These are phyloP conservation scores for Netelia virgata DNA, from an alignment of 2,888 invertebrate genomes.

Conservation along the genomic window DNA sequence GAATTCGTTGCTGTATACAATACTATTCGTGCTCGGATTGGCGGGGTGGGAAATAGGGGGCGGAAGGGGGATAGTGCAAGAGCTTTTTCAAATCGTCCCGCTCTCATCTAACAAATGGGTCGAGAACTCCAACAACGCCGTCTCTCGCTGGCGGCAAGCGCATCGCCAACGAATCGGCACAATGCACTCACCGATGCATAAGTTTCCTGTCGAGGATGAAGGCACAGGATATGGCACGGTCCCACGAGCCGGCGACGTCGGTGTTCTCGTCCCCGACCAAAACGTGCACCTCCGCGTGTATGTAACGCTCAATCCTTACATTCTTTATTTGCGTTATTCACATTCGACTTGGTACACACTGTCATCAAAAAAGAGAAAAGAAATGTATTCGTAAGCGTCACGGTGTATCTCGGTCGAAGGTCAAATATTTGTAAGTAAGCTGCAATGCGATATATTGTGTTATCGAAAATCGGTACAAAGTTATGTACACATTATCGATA, in stretches of 20 bases:
- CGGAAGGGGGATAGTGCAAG: slow-evolving; percentile 38
- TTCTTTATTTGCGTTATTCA: slow-evolving; percentile 39
- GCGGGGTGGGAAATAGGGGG: not conserved
- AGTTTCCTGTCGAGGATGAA: slow-evolving; percentile 72
- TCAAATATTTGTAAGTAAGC: slow-evolving; percentile 25
- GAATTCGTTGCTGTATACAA: not conserved
- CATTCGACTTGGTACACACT: not conserved
- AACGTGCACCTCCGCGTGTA: not conserved
- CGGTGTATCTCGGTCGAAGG: no score
- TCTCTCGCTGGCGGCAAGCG: slow-evolving; percentile 66
- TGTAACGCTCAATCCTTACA: slow-evolving; percentile 17
- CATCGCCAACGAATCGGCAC: slow-evolving; percentile 72
- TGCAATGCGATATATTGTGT: not conserved
- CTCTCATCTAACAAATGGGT: slow-evolving; percentile 77
- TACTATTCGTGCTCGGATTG: slow-evolving; percentile 26
- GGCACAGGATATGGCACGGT: slow-evolving; percentile 70
- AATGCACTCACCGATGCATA: slow-evolving; percentile 78
- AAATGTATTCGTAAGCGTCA: no score
- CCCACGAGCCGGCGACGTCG: slow-evolving; percentile 55
- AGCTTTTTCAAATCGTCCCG: slow-evolving; percentile 70
- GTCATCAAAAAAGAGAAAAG: not conserved
- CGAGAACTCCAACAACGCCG: slow-evolving; percentile 57
- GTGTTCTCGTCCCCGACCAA: slow-evolving; percentile 26
- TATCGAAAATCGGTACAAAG: not conserved
- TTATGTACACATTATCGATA: no score